These are phyloP conservation scores for Falco naumanni DNA, from an alignment of 2,797 vertebrate species.

Conservation along the genomic window DNA sequence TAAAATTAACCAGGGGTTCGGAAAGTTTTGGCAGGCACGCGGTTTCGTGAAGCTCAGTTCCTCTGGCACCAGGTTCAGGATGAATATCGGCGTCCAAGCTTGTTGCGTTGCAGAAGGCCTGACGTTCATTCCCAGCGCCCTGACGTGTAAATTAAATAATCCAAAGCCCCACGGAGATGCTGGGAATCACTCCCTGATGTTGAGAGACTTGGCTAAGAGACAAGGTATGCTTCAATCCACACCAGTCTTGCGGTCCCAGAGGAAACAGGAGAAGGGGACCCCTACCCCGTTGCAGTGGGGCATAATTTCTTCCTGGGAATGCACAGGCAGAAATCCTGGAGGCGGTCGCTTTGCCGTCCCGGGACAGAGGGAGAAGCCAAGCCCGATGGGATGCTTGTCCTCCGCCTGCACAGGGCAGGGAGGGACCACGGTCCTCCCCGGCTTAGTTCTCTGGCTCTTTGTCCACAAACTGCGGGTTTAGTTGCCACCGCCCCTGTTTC, in stretches of 20 bases:
- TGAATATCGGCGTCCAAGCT: not conserved
- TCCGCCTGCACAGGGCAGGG: not conserved
- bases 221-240: not conserved
- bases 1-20: not conserved
- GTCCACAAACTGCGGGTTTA: not conserved
- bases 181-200: not conserved
- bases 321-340: not conserved
- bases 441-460: not conserved
- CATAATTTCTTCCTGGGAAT: not conserved
- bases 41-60: not conserved
- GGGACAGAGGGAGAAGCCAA: not conserved
- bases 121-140: not conserved
- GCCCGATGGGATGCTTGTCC: not conserved
- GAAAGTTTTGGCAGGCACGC: not conserved
- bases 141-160: not conserved
- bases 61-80: not conserved
- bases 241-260: not conserved
- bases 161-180: not conserved
- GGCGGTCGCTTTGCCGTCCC: not conserved
- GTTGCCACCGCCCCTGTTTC: not conserved
- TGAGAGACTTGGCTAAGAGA: accelerated
- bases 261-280: not conserved
- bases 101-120: not conserved
- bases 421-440: not conserved
- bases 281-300: not conserved